Base-by-base conservation (phyloP, 2,888 invertebrate species). In the Rhimphoctona megacephalus region DNA sequence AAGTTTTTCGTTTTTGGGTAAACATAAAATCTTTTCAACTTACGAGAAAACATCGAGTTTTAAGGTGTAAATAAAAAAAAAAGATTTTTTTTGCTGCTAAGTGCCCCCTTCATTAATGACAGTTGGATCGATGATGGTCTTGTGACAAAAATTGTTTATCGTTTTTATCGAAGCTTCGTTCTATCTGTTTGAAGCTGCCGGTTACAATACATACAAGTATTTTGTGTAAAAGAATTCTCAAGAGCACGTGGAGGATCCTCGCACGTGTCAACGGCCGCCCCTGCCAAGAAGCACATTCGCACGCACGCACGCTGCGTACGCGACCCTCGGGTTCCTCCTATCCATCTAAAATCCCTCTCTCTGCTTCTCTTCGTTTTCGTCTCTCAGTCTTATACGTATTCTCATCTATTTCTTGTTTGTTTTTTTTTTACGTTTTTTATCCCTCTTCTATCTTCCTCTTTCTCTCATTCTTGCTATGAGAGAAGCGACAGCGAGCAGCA, bases 261-360 rank as follows among this genome's bases (percentile, higher is more conserved):
- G 86, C 86, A 87, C 86, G 85, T 87, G 86, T 85, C 86, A 87
- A 85, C 86, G 84, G 86, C 86, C 85, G 86, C 70, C 81, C 81
- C 78, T 85, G 86, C 86, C 86, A 85, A 85, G 81, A 84, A 79
- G 81, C 76, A 82, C 73, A 77, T 78, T 78, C 85, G 85, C 79
- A 76, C 81, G 85, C 79, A 86, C 86, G 86, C 86, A 86, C 74
- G 85, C 76, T 67, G 79, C 81, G 85, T 85, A 81, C 85, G 86
- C 83, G 86, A 86, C 82, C 81, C 84, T 81, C 86, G 86, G 78
- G 61, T 61, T 81, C 70, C 82, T 76, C 69, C 86, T 64, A 79
- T 84, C 76, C 84, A 79, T 86, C 81, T 79, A 76, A 76, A 85
- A 82, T 85, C 85, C 79, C 79, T 82, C 85, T 77, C 80, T 76